Percentiles rank a stretch among this genome's conserved stretches.
Evolutionary conservation across 2,797 vertebrate genomes (phyloP).

Genomic region (Chaetodon trifasciatus): DNA sequence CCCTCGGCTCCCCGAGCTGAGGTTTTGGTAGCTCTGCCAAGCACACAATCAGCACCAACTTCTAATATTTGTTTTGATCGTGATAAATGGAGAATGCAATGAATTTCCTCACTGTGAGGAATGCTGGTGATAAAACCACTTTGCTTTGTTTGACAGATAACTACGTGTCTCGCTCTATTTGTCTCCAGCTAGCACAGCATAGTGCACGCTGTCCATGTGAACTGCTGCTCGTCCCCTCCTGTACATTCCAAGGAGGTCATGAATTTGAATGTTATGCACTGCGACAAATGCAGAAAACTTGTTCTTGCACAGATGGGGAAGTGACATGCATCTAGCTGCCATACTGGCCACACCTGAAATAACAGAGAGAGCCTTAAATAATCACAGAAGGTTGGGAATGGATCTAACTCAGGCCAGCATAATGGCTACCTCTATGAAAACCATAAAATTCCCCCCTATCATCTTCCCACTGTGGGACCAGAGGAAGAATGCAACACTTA

Average conservation of each 20-base stretch:
- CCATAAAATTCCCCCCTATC: constrained; percentile 53
- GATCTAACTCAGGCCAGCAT: constrained; percentile 53
- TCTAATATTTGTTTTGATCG: constrained; percentile 55
- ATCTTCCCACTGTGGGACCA: constrained; percentile 48
- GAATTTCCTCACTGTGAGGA: constrained; percentile 48
- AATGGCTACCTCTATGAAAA: constrained; percentile 76
- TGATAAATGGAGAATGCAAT: constrained; percentile 20
- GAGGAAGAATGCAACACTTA: constrained; percentile 42
- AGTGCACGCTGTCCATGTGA: constrained; percentile 35
- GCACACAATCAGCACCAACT: constrained; percentile 38
- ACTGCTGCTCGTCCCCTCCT: constrained; percentile 42
- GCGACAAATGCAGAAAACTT: constrained; percentile 61
- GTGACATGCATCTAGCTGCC: constrained; percentile 66
- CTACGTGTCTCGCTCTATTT: constrained; percentile 33
- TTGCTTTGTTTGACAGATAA: constrained; percentile 16
- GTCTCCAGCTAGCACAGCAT: not conserved
- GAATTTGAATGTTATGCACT: constrained; percentile 51
- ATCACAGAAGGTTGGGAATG: constrained; percentile 58
- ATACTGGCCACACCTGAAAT: constrained; percentile 82
- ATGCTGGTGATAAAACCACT: constrained; percentile 45
- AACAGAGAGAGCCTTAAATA: constrained; percentile 79
- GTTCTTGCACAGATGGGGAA: constrained; percentile 60
- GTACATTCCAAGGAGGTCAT: constrained; percentile 62
- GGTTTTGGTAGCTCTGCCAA: constrained; percentile 88
- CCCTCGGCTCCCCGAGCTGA: constrained; percentile 84